Conservation (phyloP, 2,113 vertebrate genomes). For the Tyrannus savana region DNA sequence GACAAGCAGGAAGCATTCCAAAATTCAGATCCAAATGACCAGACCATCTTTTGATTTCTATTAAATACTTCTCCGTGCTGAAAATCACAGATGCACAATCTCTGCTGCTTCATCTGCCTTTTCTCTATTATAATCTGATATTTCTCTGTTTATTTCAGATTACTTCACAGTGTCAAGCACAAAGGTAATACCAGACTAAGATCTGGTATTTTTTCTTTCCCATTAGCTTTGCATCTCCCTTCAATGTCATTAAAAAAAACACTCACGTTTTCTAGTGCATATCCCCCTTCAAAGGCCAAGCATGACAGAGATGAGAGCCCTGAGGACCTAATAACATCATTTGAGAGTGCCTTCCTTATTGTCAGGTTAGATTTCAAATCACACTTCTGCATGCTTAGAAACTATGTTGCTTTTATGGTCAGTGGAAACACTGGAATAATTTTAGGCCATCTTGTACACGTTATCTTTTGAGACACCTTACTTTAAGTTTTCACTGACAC, state of each 20-base stretch:
- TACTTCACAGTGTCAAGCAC: not conserved
- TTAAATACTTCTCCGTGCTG: not conserved
- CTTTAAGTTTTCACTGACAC: not conserved
- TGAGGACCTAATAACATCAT: not conserved
- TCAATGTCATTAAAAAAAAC: not conserved
- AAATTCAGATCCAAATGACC: not conserved
- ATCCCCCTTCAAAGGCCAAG: not conserved
- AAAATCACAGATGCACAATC: not conserved
- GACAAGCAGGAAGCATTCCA: not conserved
- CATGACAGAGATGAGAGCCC: not conserved
- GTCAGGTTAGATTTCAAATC: not conserved
- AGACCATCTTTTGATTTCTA: not conserved
- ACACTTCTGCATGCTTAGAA: not conserved
- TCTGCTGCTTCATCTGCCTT: not conserved
- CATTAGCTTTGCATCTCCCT: not conserved
- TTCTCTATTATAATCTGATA: not conserved
- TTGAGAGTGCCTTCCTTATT: not conserved
- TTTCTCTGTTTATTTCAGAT: not conserved
- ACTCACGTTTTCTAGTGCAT: not conserved
- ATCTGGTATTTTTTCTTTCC: not conserved
- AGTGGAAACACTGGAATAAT: not conserved
- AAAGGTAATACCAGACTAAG: not conserved
- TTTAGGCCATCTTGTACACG: not conserved
- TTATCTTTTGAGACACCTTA: not conserved
- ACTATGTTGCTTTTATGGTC: not conserved